Evolutionary conservation across 2,113 vertebrate genomes (phyloP).

Genomic region (Corvus cornix): DNA sequence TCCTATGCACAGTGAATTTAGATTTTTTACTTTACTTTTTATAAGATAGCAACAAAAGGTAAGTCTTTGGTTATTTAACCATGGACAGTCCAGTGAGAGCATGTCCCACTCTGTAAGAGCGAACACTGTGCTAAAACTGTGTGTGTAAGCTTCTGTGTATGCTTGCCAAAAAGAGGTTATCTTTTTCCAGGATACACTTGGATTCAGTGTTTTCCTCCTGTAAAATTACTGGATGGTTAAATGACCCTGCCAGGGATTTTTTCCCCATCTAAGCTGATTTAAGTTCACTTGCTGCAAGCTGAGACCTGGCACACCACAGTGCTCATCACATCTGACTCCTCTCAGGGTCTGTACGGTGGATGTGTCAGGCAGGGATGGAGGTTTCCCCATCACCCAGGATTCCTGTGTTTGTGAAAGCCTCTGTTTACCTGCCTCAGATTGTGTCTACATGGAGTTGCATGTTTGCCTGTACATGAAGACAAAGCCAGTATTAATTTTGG

Average conservation of each 20-base stretch:
- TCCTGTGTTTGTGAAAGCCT: not conserved
- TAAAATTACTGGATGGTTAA: not conserved
- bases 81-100: not conserved
- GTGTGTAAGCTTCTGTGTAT: not conserved
- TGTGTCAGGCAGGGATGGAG: rapidly evolving
- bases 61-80: not conserved
- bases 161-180: not conserved
- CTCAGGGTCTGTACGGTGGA: not conserved
- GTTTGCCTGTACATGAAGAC: not conserved
- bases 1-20: not conserved
- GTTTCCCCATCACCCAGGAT: not conserved
- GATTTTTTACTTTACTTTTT: not conserved
- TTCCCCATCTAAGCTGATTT: not conserved
- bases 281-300: not conserved
- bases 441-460: rapidly evolving
- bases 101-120: rapidly evolving
- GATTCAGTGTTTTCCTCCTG: not conserved
- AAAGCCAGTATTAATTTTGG: not conserved
- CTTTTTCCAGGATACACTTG: not conserved
- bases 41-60: not conserved
- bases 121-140: not conserved
- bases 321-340: not conserved
- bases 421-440: not conserved
- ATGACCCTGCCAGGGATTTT: not conserved
- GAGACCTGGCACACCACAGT: not conserved